Evolutionary conservation across 2,888 invertebrate species (phyloP), one percentile per base, ranked within the genome.

Genomic region (Zeuzera pyrina): DNA sequence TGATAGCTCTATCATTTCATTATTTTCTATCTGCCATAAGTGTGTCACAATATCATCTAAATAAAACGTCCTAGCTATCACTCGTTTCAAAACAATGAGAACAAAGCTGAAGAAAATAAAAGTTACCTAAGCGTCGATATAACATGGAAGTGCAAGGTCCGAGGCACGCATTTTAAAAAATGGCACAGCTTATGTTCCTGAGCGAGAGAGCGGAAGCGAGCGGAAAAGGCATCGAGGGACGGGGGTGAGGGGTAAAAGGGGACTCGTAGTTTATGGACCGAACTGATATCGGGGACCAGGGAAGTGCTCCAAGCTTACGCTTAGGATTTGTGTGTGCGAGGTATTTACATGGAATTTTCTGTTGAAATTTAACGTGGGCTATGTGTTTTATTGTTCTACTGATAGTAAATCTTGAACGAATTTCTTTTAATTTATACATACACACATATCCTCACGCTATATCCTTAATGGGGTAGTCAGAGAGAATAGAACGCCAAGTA

Each of bases 111-210:
- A 64, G 59, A 66, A 65, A 67, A 71, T 67, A 72, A 66, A 68
- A 68, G 55, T 67, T 57, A 59, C 58, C 42, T 47, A 57, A 72
- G 56, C 56, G 55, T 65, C 69, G 66, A 71, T 74, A 61, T 67
- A 64, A 61, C 64, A 62, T 54, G 48, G 50, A 56, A 56, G 59
- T 57, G 55, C 57, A 48, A 56, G 58, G 71, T 71, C 70, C 68
- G 60, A 63, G 49, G 59, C 59, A 78, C 74, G 76, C 76, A 74
- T 78, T 79, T 71, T 57, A 74, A 78, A 76, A 77, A 76, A 77
- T 76, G 59, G 66, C 66, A 54, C 62, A 67, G 74, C 71, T 78
- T 74, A 76, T 61, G 63, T 66, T 64, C 59, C 57, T 57, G 47
- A 51, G 57, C 55, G 62, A 52, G 57, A 59, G 63, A 61, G 49